phyloP scores from a whole-genome alignment of 2,113 vertebrate genomes.

The Prietella phreatophila region DNA sequence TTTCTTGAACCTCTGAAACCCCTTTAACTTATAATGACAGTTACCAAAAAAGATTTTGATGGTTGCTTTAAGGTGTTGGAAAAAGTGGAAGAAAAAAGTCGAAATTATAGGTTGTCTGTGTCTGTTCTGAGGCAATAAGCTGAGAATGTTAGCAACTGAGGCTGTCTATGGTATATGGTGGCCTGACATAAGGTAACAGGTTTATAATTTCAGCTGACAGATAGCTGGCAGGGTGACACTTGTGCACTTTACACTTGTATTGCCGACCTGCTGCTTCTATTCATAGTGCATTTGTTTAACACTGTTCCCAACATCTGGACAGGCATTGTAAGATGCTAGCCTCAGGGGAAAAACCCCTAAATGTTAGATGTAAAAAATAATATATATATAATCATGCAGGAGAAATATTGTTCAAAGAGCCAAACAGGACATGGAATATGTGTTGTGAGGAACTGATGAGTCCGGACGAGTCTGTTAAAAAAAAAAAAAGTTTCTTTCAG shows the following conservation, averaged over 20 bases:
- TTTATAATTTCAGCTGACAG: conserved; percentile 51
- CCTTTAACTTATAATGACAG: conserved; percentile 33
- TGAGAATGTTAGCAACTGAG: conserved; percentile 14
- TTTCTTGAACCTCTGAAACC: conserved; percentile 7
- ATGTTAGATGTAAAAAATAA: neutral
- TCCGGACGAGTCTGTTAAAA: conserved; percentile 56
- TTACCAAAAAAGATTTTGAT: conserved; percentile 8
- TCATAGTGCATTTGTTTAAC: conserved; percentile 41
- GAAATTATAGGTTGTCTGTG: conserved; percentile 48
- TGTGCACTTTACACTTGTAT: conserved; percentile 33
- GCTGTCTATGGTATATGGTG: conserved; percentile 7
- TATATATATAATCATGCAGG: conserved; percentile 25
- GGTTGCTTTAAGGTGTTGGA: conserved; percentile 29
- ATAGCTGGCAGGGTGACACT: conserved; percentile 48
- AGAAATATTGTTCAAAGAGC: conserved; percentile 2
- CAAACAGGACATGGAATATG: conserved; percentile 57
- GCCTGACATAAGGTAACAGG: conserved; percentile 22
- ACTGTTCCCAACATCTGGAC: conserved; percentile 28
- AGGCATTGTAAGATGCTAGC: conserved; percentile 26
- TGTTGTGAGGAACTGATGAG: conserved; percentile 57
- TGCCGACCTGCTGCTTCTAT: conserved; percentile 40
- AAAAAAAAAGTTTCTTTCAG: conserved; percentile 60
- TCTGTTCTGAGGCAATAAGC: conserved; percentile 46
- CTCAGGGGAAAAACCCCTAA: conserved; percentile 25
- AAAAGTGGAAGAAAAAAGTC: conserved; percentile 20